Evolutionary conservation across 2,113 vertebrate genomes (phyloP), one percentile per base, ranked within the genome.

Genomic region (Aegithalos caudatus): DNA sequence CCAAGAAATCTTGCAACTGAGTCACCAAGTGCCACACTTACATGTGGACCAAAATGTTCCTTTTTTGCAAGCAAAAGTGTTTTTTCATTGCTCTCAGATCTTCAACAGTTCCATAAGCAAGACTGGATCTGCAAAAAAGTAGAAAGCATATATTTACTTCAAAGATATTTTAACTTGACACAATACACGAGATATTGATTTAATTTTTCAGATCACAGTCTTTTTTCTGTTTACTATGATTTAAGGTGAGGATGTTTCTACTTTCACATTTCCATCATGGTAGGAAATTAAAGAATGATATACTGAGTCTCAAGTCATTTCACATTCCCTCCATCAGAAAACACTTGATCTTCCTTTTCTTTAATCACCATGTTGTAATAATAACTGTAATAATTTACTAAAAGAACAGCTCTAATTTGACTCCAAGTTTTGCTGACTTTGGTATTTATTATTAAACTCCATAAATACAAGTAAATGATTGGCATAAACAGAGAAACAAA

Each of bases 41-140:
- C 72, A 78, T n/a, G 11, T 76, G 84, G 76, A 62, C 48, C 33
- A 94, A 94, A 94, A 35, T 23, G 48, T 31, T 90, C 66, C 77
- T 60, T 80, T 93, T 88, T 57, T 54, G 91, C 66, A 48, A 61
- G 62, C 25, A 88, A 79, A 91, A 90, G 50, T 56, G 37, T 40
- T 53, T 78, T 79, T 61, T 91, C 85, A 77, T 79, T 72, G 81
- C 79, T n/a, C 65, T 95, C 76, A 70, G 82, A 81, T 96, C 88
- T 95, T 96, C 92, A 91, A 42, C 62, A 70, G 73, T 77, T 96
- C 92, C 88, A 92, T 74, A 87, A 61, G 37, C 72, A 62, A 74
- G 18, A 42, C 13, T 81, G 51, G 44, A 94, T 90, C 98, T 98
- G 95, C 20, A 87, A 97, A 92, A 70, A 57, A 90, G 65, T 66